Conservation (phyloP, 2,888 invertebrate species). For the Aphodius sticticus region DNA sequence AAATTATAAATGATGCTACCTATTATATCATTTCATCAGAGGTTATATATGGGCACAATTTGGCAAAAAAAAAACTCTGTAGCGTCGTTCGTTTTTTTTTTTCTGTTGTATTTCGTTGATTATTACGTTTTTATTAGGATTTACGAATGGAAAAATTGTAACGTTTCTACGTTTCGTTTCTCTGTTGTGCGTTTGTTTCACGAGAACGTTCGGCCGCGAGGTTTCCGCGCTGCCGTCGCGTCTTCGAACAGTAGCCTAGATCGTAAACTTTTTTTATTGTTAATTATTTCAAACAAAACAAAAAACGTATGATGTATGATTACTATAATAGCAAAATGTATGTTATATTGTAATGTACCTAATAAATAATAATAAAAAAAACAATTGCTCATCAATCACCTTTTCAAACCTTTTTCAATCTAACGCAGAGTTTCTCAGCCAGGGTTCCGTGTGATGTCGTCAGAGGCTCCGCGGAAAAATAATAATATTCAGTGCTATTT, state of each 20-base stretch:
- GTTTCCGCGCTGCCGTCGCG: no score
- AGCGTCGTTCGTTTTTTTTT: constrained; percentile 17
- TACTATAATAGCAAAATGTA: constrained; percentile 55
- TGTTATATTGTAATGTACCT: constrained; percentile 61
- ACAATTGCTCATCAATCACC: neutral
- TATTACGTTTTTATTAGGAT: neutral
- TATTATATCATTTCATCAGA: constrained; percentile 14
- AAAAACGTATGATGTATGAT: constrained; percentile 54
- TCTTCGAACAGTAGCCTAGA: constrained; percentile 14
- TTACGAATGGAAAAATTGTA: neutral
- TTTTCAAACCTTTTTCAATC: no score
- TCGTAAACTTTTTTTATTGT: constrained; percentile 40
- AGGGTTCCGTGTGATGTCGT: no score
- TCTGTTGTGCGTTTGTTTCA: constrained; percentile 9
- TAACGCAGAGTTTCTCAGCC: no score
- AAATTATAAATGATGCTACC: constrained; percentile 10
- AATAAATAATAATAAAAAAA: constrained; percentile 55
- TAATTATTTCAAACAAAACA: constrained; percentile 41
- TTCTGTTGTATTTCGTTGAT: neutral
- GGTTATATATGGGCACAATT: constrained; percentile 41
- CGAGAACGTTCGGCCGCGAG: neutral
- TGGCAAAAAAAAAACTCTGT: constrained; percentile 33
- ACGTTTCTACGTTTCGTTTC: constrained; percentile 11
- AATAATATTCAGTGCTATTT: no score
- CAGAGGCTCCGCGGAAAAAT: no score